These are phyloP conservation scores for Sarcophaga rosellei DNA, from an alignment of 2,888 invertebrate genomes.

Conservation along the genomic window DNA sequence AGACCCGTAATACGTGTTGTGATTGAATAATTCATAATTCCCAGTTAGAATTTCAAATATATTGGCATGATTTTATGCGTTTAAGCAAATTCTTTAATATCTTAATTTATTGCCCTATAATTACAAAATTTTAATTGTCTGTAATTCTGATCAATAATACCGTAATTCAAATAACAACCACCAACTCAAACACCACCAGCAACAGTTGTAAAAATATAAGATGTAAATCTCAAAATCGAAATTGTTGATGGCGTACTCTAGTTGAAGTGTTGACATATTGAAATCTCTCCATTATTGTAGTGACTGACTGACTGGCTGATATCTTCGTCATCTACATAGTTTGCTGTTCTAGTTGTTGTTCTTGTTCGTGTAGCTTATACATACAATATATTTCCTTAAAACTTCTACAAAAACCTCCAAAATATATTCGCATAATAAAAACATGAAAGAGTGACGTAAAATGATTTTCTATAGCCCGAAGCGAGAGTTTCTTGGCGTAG, in stretches of 20 bases:
- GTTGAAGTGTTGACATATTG: slow-evolving; percentile 58
- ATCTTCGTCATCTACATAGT: slow-evolving; percentile 49
- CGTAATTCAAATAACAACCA: too few species aligned
- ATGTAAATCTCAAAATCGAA: slow-evolving; percentile 7
- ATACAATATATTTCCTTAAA: neutral
- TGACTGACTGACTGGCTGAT: slow-evolving; percentile 42
- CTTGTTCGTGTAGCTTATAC: neutral
- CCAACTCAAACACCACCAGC: too few species aligned
- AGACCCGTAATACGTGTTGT: too few species aligned
- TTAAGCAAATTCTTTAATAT: too few species aligned
- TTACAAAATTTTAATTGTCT: too few species aligned
- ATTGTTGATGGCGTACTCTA: slow-evolving; percentile 36
- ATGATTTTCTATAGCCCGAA: slow-evolving; percentile 9
- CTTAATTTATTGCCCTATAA: too few species aligned
- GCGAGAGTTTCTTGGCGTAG: slow-evolving; percentile 32
- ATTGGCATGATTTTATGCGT: too few species aligned
- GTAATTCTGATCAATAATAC: too few species aligned
- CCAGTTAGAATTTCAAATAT: too few species aligned
- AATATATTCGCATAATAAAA: slow-evolving; percentile 17
- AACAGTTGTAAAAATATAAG: too few species aligned
- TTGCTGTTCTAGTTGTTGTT: neutral
- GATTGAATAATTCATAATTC: too few species aligned
- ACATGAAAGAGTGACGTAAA: neutral
- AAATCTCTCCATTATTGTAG: slow-evolving; percentile 45
- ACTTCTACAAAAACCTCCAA: neutral